A percentile compares a stretch with the other conserved stretches of the same genome.
Conservation (phyloP, 2,113 vertebrate genomes). For the Sapayoa aenigma region DNA sequence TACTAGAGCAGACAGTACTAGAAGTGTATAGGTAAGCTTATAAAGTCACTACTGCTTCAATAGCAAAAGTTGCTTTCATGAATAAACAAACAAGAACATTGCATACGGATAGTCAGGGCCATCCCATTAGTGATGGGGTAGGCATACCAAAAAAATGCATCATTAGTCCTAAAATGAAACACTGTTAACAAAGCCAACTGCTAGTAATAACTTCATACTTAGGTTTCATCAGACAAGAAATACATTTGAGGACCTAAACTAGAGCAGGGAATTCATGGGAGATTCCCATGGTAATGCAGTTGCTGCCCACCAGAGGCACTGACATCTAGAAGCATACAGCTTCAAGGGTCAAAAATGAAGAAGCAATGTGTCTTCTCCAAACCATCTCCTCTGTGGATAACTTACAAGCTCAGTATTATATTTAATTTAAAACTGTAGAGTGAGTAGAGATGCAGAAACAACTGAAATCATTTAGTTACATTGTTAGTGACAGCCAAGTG, state of each 20-base stretch:
- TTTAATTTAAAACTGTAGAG: neutral
- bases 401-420: neutral
- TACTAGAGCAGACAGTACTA: neutral
- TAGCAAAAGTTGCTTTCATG: neutral
- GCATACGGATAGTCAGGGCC: neutral
- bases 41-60: neutral
- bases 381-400: neutral
- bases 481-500: neutral
- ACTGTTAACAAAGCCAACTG: neutral
- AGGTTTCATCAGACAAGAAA: neutral
- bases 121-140: neutral
- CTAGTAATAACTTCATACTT: neutral
- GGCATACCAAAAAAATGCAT: neutral
- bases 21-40: neutral
- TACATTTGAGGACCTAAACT: neutral
- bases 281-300: neutral
- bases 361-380: neutral
- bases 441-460: neutral
- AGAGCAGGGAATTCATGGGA: neutral
- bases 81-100: neutral
- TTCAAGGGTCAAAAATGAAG: neutral
- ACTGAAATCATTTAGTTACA: neutral
- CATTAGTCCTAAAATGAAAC: neutral
- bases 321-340: neutral
- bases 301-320: neutral